Evolutionary conservation across 2,888 invertebrate species (phyloP), one percentile per base, ranked within the genome.

Genomic region (Tribolium freemani): DNA sequence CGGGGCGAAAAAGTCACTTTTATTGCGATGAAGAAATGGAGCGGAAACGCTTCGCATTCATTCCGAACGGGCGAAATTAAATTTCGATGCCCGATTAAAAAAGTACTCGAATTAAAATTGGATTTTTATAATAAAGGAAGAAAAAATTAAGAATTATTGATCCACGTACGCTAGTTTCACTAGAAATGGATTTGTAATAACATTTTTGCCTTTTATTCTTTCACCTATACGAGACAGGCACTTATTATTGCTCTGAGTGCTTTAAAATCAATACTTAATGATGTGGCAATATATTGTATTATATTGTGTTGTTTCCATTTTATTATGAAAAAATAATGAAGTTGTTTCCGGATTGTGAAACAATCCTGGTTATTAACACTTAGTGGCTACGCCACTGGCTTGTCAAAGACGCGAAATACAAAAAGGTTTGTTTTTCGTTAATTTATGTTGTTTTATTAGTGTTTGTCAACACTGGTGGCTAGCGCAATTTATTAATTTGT

Each of bases 1-100:
- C 50, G 56, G 56, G 48, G 56, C 63, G 48, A 46, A 60, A 20
- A 53, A 71, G 50, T 21, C 53, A 30, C 50, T 72, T 72, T 72
- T 72, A 72, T 72, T 72, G 50, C 68, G 8, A 2, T 60, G 20
- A 60, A 44, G 72, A 72, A 72, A 72, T 68, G 72, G 31, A 68
- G 72, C 60, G 68, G 46, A 54, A 68, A 61, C 68, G 61, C 50
- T 61, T 54, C 63, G 68, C 54, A 72, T 68, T 54, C 61, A 61
- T 48, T 72, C 48, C 30, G 46, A 69, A 61, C 44, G 50, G 56
- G 30, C 0, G 45, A 66, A 66, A 54, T 56, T 66, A 21, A 66
- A 66, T 66, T 54, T 56, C 58, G 21, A 58, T 58, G 54, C n/a
- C 9, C 6, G 44, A 38, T 58, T 58, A 38, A 58, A 58, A 58